Evolutionary conservation across 2,888 invertebrate species (phyloP).

Genomic region (Apamea crenata): DNA sequence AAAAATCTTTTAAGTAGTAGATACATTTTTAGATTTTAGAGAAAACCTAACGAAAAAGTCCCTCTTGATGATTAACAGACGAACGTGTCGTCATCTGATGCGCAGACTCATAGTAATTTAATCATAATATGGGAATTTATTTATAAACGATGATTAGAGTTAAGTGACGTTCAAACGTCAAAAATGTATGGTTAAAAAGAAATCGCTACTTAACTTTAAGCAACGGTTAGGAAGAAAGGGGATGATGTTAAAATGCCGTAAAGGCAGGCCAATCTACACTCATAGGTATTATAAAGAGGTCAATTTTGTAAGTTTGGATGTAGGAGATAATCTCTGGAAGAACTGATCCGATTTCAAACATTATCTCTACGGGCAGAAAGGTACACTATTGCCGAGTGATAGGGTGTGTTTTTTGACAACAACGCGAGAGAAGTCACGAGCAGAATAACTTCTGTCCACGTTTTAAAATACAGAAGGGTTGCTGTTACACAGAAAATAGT

Average conservation of each 20-base stretch:
- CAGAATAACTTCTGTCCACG: not conserved
- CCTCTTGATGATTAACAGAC: too few species aligned
- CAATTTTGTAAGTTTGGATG: too few species aligned
- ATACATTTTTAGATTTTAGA: not conserved
- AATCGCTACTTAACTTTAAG: too few species aligned
- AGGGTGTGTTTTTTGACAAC: not conserved
- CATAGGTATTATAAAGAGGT: too few species aligned
- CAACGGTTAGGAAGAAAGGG: too few species aligned
- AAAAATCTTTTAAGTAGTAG: not conserved
- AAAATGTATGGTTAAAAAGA: too few species aligned
- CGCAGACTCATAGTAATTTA: not conserved
- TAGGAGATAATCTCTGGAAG: not conserved
- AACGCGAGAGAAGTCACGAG: not conserved
- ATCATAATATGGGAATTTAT: not conserved
- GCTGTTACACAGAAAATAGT: not conserved
- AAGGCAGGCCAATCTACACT: not conserved
- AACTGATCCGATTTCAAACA: too few species aligned
- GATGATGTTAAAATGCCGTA: not conserved
- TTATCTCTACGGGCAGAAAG: not conserved
- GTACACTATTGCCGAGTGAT: not conserved
- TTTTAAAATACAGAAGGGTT: not conserved
- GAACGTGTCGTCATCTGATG: conserved; percentile 4
- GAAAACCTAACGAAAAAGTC: not conserved
- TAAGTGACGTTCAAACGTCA: too few species aligned
- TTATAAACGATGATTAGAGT: too few species aligned